Base-by-base conservation (phyloP, 2,888 invertebrate species). In the Drosophila silvestris region DNA sequence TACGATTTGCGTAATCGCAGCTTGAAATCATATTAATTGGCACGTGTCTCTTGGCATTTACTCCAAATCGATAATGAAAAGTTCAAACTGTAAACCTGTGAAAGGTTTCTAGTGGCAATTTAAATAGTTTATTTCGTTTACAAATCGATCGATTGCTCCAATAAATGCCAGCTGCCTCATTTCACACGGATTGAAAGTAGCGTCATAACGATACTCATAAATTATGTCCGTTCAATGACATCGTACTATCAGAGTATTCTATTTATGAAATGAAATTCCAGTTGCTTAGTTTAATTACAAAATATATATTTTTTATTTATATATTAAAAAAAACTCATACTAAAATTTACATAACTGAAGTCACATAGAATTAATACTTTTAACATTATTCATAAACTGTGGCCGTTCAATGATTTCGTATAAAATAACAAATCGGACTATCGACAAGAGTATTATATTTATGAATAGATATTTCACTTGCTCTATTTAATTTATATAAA, bases 11-110 rank as follows among this genome's bases (percentile, higher is more conserved):
- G 82, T 83, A 89, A 85, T 81, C 84, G 69, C 65, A 74, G 62
- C 61, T 69, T 61, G 62, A 74, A 80, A 82, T 88, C 85, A 71
- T 77, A 82, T 81, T 90, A 90, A 85, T 85, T 90, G 85, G 83
- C 70, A 53, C 51, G 47, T 81, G 74, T 62, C 79, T 67, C 57
- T 63, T 81, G 79, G 64, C 82, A 75, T 82, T 81, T 70, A 63
- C 57, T 64, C 67, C 67, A 26, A 62, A 85, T 89, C 89, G 81
- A 90, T 88, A 90, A 52, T 82, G 57, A 51, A 80, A 89, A 77
- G 79, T 82, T 75, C 72, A 75, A 73, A 69, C 61, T 82, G 67
- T 76, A 72, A 76, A 52, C 51, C 39, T 12, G 9, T 30, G 76
- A 80, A 74, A 76, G 82, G 70, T 62, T 51, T 50, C 16, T 54